Evolutionary conservation across 2,113 vertebrate species (phyloP).

Genomic region (Stictonetta naevosa): DNA sequence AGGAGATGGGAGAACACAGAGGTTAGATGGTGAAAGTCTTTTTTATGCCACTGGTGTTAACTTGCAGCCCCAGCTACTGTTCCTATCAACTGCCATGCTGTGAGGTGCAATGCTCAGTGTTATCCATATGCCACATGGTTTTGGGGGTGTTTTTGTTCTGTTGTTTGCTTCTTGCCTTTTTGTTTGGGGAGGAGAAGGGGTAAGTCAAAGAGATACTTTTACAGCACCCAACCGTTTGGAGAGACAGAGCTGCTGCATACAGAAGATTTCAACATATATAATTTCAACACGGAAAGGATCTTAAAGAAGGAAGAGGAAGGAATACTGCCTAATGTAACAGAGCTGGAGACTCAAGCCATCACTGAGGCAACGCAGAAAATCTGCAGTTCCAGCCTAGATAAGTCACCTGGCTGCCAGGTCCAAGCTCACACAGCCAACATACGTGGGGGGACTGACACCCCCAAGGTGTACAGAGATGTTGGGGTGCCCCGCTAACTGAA

Average conservation of each 20-base stretch:
- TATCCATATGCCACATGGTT: neutral
- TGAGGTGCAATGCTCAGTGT: neutral
- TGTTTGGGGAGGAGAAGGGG: neutral
- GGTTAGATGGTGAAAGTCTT: neutral
- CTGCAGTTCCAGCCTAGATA: too few species aligned
- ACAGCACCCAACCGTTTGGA: accelerated
- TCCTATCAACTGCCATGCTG: neutral
- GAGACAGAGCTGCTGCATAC: neutral
- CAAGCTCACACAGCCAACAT: accelerated
- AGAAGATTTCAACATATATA: accelerated
- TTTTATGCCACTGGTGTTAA: neutral
- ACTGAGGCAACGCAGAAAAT: neutral
- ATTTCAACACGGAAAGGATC: neutral
- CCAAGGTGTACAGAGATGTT: accelerated
- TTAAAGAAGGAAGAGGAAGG: neutral
- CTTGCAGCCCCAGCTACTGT: neutral
- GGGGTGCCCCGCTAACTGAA: neutral
- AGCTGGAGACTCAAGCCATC: neutral
- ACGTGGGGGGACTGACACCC: neutral
- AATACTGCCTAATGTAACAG: neutral
- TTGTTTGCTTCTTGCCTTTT: neutral
- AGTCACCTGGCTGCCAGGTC: neutral
- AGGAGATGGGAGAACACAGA: neutral
- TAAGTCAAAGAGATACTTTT: neutral
- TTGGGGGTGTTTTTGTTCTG: neutral